Base-by-base conservation (phyloP, 2,113 vertebrate genomes). In the Vulpes vulpes region DNA sequence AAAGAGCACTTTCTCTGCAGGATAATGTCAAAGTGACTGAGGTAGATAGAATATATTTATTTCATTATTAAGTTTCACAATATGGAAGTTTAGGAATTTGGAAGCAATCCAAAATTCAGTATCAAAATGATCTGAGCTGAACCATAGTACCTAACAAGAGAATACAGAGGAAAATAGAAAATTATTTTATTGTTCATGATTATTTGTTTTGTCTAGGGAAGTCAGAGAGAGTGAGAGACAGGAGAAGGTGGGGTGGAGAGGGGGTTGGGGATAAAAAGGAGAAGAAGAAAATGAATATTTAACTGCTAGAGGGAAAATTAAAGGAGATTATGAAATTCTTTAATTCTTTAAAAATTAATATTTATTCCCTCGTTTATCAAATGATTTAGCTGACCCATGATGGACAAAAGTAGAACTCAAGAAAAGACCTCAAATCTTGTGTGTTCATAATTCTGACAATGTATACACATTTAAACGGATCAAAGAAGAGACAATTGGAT, bases 51-150 rank as follows among this genome's bases (percentile, higher is more conserved):
- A 11, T 86, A 6, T 8, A 35, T 38, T 96, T 88, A 76, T 85
- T 92, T 97, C 38, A 74, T 92, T 71, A 87, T 80, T 83, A 32
- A 53, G 12, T 85, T 92, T 96, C 19, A 90, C 5, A 81, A 73
- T 60, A 73, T 78, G 38, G 17, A 91, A 79, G 38, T 76, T 96
- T 38, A 93, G 51, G 74, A 74, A 88, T 59, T 95, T 92, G 80
- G 69, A 87, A 88, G 15, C 25, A 32, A 82, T 79, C 62, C 76
- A 82, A 93, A 64, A 3, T 53, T 89, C 38, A 74, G 3, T 60
- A 91, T 16, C n/a, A 97, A 20, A 67, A 69, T 64, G 3, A 67
- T 82, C 25, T 83, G 35, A 89, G 11, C 25, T 91, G 38, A 84
- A 92, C 4, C 65, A 20, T 8, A 60, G 32, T 51, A 85, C 3